phyloP scores from a whole-genome alignment of 2,888 invertebrate species.

The Drosophila anomalata region DNA sequence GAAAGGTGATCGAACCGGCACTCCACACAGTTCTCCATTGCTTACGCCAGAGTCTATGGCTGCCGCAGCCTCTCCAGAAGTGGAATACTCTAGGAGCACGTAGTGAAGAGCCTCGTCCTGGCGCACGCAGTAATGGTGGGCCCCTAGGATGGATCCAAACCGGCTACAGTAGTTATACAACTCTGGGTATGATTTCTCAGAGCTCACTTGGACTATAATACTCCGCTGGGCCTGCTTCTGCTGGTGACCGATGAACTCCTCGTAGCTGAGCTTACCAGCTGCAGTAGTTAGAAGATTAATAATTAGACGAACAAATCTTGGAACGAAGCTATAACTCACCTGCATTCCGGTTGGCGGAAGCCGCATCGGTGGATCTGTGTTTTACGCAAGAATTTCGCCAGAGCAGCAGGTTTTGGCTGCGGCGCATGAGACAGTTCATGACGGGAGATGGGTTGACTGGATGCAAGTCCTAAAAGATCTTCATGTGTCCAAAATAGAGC shows the following conservation, averaged over 20 bases:
- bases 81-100: conserved; percentile 89
- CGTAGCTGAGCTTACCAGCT: conserved; percentile 81
- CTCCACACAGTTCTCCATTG: conserved; percentile 85
- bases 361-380: conserved; percentile 38
- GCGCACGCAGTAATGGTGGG: conserved; percentile 86
- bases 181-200: conserved; percentile 88
- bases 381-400: conserved; percentile 64
- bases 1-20: conserved; percentile 89
- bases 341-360: conserved; percentile 22
- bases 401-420: conserved; percentile 45
- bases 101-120: conserved; percentile 87
- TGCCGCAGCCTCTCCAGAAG: conserved; percentile 85
- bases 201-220: conserved; percentile 90
- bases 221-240: conserved; percentile 88
- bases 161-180: conserved; percentile 88
- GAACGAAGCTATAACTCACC: conserved; percentile 5
- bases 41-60: conserved; percentile 86
- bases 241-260: conserved; percentile 86
- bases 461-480: conserved; percentile 6
- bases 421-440: conserved; percentile 69
- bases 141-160: conserved; percentile 87
- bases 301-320: not conserved
- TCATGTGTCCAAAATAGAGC: conserved; percentile 1
- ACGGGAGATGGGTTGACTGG: conserved; percentile 13
- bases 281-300: not conserved